These are phyloP conservation scores for Lithobates pipiens DNA, from an alignment of 2,797 vertebrate genomes.

Conservation along the genomic window DNA sequence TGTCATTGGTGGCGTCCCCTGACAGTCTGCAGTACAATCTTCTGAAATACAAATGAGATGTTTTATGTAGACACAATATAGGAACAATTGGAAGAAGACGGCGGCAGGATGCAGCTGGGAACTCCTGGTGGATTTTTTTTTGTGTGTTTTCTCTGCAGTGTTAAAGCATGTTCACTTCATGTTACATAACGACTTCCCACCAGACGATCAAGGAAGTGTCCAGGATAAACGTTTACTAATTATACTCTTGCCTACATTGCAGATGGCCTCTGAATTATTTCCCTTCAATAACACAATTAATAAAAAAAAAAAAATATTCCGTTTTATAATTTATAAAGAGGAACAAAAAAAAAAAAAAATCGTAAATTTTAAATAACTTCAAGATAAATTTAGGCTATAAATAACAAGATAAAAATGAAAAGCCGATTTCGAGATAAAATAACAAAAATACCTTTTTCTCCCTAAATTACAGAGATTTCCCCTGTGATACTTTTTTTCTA, in stretches of 20 bases:
- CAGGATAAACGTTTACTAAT: slow-evolving; percentile 5
- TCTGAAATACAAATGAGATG: slow-evolving; percentile 20
- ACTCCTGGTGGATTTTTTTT: slow-evolving; percentile 38
- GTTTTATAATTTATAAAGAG: too few species aligned
- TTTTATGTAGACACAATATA: slow-evolving; percentile 12
- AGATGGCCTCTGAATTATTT: not conserved
- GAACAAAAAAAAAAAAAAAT: too few species aligned
- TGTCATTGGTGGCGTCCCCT: not conserved
- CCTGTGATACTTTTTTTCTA: too few species aligned
- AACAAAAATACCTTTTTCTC: too few species aligned
- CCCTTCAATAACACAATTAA: not conserved
- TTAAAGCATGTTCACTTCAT: slow-evolving; percentile 25
- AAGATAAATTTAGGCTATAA: too few species aligned
- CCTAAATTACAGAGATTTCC: too few species aligned
- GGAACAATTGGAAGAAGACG: slow-evolving; percentile 33
- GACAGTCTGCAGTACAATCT: not conserved
- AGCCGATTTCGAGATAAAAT: too few species aligned
- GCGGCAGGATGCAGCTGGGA: slow-evolving; percentile 59
- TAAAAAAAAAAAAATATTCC: not conserved
- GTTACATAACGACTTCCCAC: slow-evolving; percentile 28
- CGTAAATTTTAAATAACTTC: too few species aligned
- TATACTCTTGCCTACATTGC: not conserved
- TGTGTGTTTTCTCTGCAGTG: slow-evolving; percentile 28
- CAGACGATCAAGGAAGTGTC: not conserved
- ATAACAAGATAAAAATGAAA: too few species aligned